Base-by-base conservation (phyloP, 2,113 vertebrate species). In the Pachycephala philippinensis region DNA sequence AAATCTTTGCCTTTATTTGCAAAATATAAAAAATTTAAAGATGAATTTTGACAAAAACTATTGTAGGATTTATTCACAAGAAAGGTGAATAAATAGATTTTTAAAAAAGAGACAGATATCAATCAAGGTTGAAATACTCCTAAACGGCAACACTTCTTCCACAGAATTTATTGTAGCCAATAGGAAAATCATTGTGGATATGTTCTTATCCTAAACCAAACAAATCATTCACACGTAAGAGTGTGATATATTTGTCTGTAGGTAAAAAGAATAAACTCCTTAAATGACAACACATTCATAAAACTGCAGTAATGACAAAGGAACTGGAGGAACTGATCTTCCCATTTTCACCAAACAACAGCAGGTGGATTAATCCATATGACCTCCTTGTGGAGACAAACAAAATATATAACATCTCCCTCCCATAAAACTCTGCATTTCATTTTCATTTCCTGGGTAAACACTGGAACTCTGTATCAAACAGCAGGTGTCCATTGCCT, bases 201-300 rank as follows among this genome's bases (percentile, higher is more conserved):
- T 78, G 47, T 72, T 91, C 47, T 69, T 86, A 66, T n/a, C 31
- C 49, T 60, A 97, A 96, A 92, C 35, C 76, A 90, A 69, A 63
- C 22, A 53, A 81, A n/a, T 37, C 23, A 11, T 84, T 59, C 49
- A 59, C 83, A 57, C 5, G 1, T 30, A 33, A 59, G 6, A 71
- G 19, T 35, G 68, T 44, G 65, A 54, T 45, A 37, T 60, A 76
- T 77, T 91, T 78, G 20, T 68, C 39, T 92, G 39, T 42, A 72
- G 63, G 11, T 53, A 60, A 60, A 89, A 79, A 54, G 18, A 82
- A 87, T 61, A 68, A 89, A 44, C 30, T 20, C 11, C 10, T 24
- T 65, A 75, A 85, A 61, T 56, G 15, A 68, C 39, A 75, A 60
- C 57, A 45, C 30, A 40, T 56, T 60, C 45, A 64, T 68, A 72